Conservation (phyloP, 2,888 invertebrate genomes). For the Patella caerulea region DNA sequence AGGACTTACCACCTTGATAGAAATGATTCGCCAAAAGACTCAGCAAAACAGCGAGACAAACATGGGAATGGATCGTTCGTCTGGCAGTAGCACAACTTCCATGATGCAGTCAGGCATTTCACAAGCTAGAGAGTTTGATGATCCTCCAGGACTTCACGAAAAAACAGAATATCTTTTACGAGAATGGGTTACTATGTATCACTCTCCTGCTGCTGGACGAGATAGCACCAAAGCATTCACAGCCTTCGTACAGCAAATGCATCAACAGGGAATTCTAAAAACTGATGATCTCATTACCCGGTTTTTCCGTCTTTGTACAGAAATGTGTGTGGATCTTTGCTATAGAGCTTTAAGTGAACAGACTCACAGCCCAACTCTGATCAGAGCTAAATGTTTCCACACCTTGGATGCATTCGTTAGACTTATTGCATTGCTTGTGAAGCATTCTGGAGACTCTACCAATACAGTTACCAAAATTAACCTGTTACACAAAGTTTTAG, state of each 20-base stretch:
- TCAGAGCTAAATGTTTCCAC: constrained; percentile 93
- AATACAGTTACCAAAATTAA: constrained; percentile 97
- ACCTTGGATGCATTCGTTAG: constrained; percentile 96
- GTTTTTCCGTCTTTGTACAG: constrained; percentile 96
- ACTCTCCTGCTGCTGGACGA: constrained; percentile 76
- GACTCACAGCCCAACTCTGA: constrained; percentile 75
- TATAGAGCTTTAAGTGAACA: constrained; percentile 87
- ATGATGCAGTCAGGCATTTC: constrained; percentile 94
- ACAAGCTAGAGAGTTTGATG: constrained; percentile 88
- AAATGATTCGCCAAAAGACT: constrained; percentile 79
- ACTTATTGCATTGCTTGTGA: constrained; percentile 93
- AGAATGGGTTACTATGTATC: constrained; percentile 95
- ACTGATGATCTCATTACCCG: constrained; percentile 97
- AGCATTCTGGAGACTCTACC: constrained; percentile 76
- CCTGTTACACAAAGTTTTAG: constrained; percentile 90
- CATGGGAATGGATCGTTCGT: constrained; percentile 81
- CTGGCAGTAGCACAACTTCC: constrained; percentile 76
- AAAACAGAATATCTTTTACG: constrained; percentile 94
- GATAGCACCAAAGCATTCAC: constrained; percentile 85
- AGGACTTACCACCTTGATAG: constrained; percentile 85
- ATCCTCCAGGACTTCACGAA: constrained; percentile 93
- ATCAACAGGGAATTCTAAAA: constrained; percentile 93
- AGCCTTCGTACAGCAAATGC: constrained; percentile 96
- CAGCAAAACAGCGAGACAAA: constrained; percentile 79
- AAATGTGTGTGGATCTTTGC: constrained; percentile 95